phyloP scores from a whole-genome alignment of 1,140 invertebrate species.

The Condylostylus longicornis region DNA sequence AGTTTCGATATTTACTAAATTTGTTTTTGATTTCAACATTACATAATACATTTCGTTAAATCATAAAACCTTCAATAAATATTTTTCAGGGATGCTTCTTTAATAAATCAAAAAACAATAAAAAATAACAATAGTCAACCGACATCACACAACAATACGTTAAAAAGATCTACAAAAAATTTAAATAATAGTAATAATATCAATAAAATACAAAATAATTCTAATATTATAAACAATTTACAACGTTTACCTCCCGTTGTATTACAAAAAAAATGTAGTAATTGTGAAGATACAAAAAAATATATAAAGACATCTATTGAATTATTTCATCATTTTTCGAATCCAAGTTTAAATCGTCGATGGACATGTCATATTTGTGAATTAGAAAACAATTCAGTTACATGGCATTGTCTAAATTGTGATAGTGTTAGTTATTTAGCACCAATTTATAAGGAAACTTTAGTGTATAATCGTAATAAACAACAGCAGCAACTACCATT shows the following conservation, averaged over 20 bases:
- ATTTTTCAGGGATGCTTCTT: too few relatives aligned
- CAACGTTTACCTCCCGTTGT: slow-evolving; percentile 26
- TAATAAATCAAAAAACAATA: too few relatives aligned
- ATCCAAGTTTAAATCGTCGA: slow-evolving; percentile 26
- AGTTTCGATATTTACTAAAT: too few relatives aligned
- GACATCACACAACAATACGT: too few relatives aligned
- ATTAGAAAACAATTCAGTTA: slow-evolving; percentile 28
- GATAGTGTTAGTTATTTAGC: slow-evolving; percentile 30
- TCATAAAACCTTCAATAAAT: too few relatives aligned
- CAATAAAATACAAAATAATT: too few relatives aligned
- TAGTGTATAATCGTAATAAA: slow-evolving; percentile 6
- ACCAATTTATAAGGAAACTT: slow-evolving; percentile 29
- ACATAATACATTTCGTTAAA: too few relatives aligned
- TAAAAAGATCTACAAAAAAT: too few relatives aligned
- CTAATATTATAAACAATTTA: too few relatives aligned
- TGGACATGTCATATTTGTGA: slow-evolving; percentile 27
- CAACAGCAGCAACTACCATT: neutral
- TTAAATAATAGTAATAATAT: too few relatives aligned
- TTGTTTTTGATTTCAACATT: too few relatives aligned
- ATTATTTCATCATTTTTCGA: slow-evolving; percentile 27
- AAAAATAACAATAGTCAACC: too few relatives aligned
- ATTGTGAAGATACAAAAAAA: slow-evolving; percentile 28
- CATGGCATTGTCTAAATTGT: slow-evolving; percentile 31
- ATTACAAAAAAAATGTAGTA: slow-evolving; percentile 20
- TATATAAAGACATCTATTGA: slow-evolving; percentile 29